Base-by-base conservation (phyloP, 2,888 invertebrate species). In the Lymantria monacha region DNA sequence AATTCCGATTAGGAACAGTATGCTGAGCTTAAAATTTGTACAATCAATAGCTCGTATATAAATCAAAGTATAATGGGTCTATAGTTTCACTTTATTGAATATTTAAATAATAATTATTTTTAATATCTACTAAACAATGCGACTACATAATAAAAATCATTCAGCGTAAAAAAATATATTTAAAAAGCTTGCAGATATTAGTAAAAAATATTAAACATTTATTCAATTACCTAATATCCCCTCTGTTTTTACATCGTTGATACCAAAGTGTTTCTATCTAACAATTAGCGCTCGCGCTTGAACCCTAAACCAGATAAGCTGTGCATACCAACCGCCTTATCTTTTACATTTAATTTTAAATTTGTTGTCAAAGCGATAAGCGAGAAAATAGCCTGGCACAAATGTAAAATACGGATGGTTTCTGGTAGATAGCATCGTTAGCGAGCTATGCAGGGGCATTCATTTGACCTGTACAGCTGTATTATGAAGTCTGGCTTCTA, bases 271-370 rank as follows among this genome's bases (percentile, higher is more conserved):
- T 72, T 73, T 73, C 66, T 71, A 69, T 69, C 72, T 64, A 69
- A 81, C 80, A 81, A 83, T 83, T 83, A 82, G 79, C 78, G 72
- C 72, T 73, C 70, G 72, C 64, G 69, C 76, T 72, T 69, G 68
- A 76, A 76, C 76, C 70, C 64, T 73, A 69, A 69, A 70, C 72
- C 63, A 71, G 75, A 80, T 79, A 82, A 79, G 74, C 65, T 57
- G 59, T 63, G 67, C 68, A 70, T 70, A 74, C 62, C 22, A 59
- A 64, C 74, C 61, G 70, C 49, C 47, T 60, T 66, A 60, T 65
- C 62, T 59, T 56, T 60, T 59, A 54, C 59, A 57, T 61, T 67
- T 68, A 59, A 67, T 59, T 63, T 54, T 51, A 44, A 67, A 57
- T 59, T 55, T 77, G 69, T 56, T 40, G 9, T 44, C 31, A 48